Evolutionary conservation across 2,797 vertebrate genomes (phyloP), one percentile per base, ranked within the genome.

Genomic region (Anguilla anguilla): DNA sequence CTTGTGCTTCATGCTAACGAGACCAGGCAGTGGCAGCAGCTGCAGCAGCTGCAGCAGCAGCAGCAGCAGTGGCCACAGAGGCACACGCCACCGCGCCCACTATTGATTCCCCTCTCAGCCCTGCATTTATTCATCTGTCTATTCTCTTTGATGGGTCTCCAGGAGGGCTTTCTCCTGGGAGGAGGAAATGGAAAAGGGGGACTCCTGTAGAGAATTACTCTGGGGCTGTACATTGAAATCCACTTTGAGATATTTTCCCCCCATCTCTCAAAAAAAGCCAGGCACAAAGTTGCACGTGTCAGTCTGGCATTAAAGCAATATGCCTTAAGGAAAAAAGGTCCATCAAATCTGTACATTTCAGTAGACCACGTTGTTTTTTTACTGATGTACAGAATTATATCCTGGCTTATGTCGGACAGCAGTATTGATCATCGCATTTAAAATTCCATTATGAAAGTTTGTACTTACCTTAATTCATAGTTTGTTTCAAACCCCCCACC

Each of bases 171-270:
- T 82, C 57, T 87, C 57, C 39, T 0, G 67, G 77, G 86, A 61
- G 2, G 7, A 22, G 6, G 72, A 51, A 87, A 61, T 64, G 55
- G 77, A 82, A 64, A 15, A 87, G 74, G 64, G 77, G 43, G n/a
- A 61, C 53, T 88, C 49, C 79, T 77, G 69, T 39, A 61, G 49
- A 28, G 83, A 82, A 57, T 72, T 7, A 51, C 43, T 31, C 3
- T 19, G 77, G 67, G 51, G n/a, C 59, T 84, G 9, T 11, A 91
- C 86, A 87, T 31, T 86, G 55, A 88, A 89, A 91, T 89, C 57
- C 86, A 90, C 87, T 90, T 88, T 86, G 69, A 82, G 74, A 13
- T 19, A 55, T 35, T 74, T 46, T 87, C 28, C 83, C 83, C 22
- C 25, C 25, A 49, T 17, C 64, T 67, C 35, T 74, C 69, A 53